Evolutionary conservation across 2,113 vertebrate genomes (phyloP), one percentile per base, ranked within the genome.

Genomic region (Delphinus delphis): DNA sequence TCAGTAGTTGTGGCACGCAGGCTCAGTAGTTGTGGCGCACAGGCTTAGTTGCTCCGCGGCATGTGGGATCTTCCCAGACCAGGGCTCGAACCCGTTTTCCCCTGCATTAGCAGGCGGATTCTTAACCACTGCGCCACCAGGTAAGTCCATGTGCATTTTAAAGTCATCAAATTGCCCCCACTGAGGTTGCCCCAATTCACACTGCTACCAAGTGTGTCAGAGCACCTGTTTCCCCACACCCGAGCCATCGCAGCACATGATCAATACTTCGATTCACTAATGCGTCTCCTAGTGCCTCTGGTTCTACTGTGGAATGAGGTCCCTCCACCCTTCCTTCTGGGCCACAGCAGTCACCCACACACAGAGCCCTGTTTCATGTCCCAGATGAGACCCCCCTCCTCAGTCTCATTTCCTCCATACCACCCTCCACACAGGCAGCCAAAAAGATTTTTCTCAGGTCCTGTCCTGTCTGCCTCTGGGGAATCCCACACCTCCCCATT

Each of bases 161-260:
- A 71, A 53, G 36, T 83, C 63, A 73, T 33, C 70, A 88, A 38
- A 31, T 15, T 60, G 12, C 18, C 18, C 77, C 47, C 26, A 31
- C 1, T 53, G 33, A 73, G 41, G 38, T 21, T n/a, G 50, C 50
- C 68, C 18, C 58, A 73, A 21, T 68, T 53, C 60, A 17, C 20
- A n/a, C 26, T 17, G 15, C 33, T 17, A 18, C 38, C 50, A 60
- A 3, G 33, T 5, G 9, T 38, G 60, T 63, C 67, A 68, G 62
- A 68, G 41, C 12, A 6, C 53, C 50, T 4, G 3, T 28, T 60
- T 53, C 23, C 50, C 41, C 44, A 7, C 10, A 6, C 2, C 3
- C 0, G 0, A 7, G 14, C 55, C 12, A 4, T 31, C 31, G 12
- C 38, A 9, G 6, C 33, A 3, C 8, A 6, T 23, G 8, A 38